These are phyloP conservation scores for Mimachlamys varia DNA, from an alignment of 2,888 invertebrate species.

Conservation along the genomic window DNA sequence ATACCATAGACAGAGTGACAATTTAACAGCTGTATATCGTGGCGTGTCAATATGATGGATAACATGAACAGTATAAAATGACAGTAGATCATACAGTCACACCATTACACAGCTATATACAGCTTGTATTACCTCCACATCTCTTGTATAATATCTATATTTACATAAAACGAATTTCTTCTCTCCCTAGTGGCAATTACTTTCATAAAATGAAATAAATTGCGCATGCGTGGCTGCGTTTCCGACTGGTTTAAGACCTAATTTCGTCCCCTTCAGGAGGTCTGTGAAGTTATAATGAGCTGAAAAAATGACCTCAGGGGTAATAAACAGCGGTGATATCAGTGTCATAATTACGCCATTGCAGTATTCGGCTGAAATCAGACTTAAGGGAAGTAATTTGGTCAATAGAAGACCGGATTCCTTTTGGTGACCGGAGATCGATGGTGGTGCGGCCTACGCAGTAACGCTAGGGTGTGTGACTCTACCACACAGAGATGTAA, in stretches of 20 bases:
- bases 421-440: not conserved
- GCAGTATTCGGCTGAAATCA: not conserved
- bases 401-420: not conserved
- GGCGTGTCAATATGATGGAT: too few relatives aligned
- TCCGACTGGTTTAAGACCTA: constrained; percentile 5
- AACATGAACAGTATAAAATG: too few relatives aligned
- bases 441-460: not conserved
- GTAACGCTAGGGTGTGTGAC: not conserved
- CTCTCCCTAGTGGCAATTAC: not conserved
- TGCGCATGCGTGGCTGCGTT: not conserved
- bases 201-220: not conserved
- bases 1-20: too few relatives aligned
- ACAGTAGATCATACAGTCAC: not conserved
- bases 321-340: not conserved
- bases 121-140: not conserved
- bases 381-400: not conserved
- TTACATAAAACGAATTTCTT: not conserved
- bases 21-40: too few relatives aligned
- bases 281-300: not conserved
- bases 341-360: constrained; percentile 8
- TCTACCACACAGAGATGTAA: not conserved
- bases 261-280: not conserved
- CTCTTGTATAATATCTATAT: not conserved
- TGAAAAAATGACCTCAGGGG: not conserved
- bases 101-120: not conserved